These are phyloP conservation scores for Dorcus parallelipipedus DNA, from an alignment of 2,888 invertebrate species.

Conservation along the genomic window DNA sequence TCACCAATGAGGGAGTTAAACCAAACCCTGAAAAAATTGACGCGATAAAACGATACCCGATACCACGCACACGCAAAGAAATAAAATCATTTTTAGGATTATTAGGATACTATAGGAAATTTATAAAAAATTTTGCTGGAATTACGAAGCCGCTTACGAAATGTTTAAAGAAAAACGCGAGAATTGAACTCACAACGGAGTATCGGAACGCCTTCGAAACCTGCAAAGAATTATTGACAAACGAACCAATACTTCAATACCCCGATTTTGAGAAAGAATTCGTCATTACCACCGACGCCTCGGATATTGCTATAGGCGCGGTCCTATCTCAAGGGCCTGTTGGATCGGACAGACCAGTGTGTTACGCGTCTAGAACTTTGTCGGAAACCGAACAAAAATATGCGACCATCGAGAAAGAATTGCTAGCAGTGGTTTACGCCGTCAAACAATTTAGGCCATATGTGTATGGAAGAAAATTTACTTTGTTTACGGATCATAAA, in stretches of 20 bases:
- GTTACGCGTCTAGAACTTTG: slow-evolving; percentile 20
- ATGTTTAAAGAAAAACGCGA: no score
- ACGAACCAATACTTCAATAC: slow-evolving; percentile 24
- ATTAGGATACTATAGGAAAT: no score
- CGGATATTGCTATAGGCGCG: slow-evolving; percentile 5
- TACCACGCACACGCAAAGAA: no score
- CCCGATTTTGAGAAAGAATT: slow-evolving; percentile 29
- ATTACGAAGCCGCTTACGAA: slow-evolving; percentile 13
- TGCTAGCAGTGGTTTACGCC: slow-evolving; percentile 24
- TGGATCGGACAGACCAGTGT: slow-evolving; percentile 21
- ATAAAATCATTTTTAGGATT: no score
- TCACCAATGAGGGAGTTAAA: no score
- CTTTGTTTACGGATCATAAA: slow-evolving; percentile 19
- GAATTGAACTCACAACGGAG: neutral
- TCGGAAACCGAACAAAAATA: slow-evolving; percentile 4
- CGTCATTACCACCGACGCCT: slow-evolving; percentile 28
- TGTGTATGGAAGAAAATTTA: slow-evolving; percentile 16
- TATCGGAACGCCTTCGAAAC: slow-evolving; percentile 22
- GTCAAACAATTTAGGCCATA: slow-evolving; percentile 24
- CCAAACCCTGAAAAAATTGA: no score
- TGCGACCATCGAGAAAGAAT: slow-evolving; percentile 27
- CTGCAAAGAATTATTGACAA: slow-evolving; percentile 18
- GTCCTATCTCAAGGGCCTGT: slow-evolving; percentile 7
- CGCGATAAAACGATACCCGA: no score
- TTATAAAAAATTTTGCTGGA: slow-evolving; percentile 32